Conservation (phyloP, 2,888 invertebrate genomes). For the Caenorhabditis sulstoni region DNA sequence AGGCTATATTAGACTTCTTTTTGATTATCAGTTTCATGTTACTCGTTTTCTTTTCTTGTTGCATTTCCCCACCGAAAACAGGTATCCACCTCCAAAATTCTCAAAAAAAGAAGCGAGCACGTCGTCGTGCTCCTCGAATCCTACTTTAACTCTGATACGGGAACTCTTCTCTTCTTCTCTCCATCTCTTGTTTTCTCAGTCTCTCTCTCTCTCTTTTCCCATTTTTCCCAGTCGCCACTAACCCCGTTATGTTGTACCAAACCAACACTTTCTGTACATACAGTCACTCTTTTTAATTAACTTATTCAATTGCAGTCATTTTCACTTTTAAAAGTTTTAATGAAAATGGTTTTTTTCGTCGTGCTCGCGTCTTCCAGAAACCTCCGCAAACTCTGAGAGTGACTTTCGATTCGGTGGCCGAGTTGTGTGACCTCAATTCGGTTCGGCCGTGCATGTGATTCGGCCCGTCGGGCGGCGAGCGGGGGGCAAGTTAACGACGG, state of each 20-base stretch:
- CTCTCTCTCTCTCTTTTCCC: background rate
- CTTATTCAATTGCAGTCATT: background rate
- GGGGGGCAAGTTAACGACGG: background rate
- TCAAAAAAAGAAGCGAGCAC: constrained; percentile 18
- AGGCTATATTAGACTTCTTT: background rate
- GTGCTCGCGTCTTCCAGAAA: background rate
- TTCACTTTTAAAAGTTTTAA: constrained; percentile 3
- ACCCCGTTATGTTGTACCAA: constrained; percentile 18
- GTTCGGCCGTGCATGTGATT: constrained; percentile 12
- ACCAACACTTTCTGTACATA: constrained; percentile 40
- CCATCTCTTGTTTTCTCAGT: constrained; percentile 14
- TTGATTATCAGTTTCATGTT: constrained; percentile 18
- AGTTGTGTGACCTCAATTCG: constrained; percentile 12
- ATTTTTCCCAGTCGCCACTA: constrained; percentile 19
- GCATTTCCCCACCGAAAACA: constrained; percentile 18
- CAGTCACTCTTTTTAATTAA: constrained; percentile 12
- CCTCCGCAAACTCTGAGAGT: background rate
- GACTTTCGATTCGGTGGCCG: constrained; percentile 3
- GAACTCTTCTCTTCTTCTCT: constrained; percentile 8
- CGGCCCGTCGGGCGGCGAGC: background rate
- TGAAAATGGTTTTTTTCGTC: background rate
- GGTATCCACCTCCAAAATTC: constrained; percentile 29
- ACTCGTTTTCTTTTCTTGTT: constrained; percentile 29
- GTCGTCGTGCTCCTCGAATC: background rate
- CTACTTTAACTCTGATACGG: constrained; percentile 19